Evolutionary conservation across 2,113 vertebrate genomes (phyloP).

Genomic region (Cacatua alba): DNA sequence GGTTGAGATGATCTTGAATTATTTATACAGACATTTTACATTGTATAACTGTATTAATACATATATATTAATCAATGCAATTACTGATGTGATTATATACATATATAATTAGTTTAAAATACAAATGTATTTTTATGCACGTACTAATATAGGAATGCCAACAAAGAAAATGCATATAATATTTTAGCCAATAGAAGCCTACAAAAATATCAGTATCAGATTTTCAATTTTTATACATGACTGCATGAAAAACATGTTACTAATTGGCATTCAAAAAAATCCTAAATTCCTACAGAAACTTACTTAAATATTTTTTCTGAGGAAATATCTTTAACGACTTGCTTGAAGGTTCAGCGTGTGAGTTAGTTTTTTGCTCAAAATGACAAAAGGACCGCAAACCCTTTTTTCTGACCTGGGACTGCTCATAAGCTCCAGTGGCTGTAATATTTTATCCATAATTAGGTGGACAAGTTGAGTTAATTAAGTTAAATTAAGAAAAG

Average conservation of each 20-base stretch:
- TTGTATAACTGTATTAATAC: conserved; percentile 37
- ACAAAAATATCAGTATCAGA: background rate
- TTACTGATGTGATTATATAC: background rate
- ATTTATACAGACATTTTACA: conserved; percentile 39
- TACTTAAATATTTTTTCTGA: background rate
- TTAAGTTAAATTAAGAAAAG: background rate
- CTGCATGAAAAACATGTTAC: background rate
- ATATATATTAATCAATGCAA: conserved; percentile 19
- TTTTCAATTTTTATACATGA: background rate
- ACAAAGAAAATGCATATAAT: background rate
- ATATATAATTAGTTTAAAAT: background rate
- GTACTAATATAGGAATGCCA: background rate
- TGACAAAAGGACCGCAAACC: background rate
- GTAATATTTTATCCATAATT: background rate
- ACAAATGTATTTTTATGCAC: background rate
- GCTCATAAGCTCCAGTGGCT: background rate
- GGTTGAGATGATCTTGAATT: conserved; percentile 29
- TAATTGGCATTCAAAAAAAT: background rate
- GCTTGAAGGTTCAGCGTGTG: background rate
- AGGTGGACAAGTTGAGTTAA: background rate
- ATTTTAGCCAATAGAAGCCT: background rate
- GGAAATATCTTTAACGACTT: background rate
- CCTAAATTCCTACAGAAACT: background rate
- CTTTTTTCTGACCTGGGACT: background rate
- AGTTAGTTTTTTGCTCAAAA: background rate